phyloP scores from a whole-genome alignment of 2,888 invertebrate species.

The Euproctis similis region DNA sequence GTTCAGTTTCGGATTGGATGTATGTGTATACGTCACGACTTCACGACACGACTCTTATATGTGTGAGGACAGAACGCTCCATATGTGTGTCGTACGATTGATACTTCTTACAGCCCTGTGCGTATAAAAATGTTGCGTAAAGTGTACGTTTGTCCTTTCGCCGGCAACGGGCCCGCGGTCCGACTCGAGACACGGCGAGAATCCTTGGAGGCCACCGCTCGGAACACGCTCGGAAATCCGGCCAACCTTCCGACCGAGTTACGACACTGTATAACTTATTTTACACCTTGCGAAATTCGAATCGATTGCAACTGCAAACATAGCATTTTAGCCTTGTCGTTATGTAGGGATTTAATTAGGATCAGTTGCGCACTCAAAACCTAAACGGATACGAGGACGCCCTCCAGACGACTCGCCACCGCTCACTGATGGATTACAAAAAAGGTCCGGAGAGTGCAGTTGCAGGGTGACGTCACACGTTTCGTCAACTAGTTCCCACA shows the following conservation, averaged over 20 bases:
- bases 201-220: slow-evolving; percentile 71
- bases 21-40: slow-evolving; percentile 47
- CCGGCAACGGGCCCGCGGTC: slow-evolving; percentile 29
- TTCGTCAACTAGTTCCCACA: slow-evolving; percentile 60
- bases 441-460: slow-evolving; percentile 52
- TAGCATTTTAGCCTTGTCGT: slow-evolving; percentile 71
- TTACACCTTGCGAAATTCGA: slow-evolving; percentile 73
- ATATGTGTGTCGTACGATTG: slow-evolving; percentile 18
- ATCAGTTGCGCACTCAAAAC: slow-evolving; percentile 67
- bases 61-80: slow-evolving; percentile 25
- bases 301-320: slow-evolving; percentile 74
- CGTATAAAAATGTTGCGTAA: slow-evolving; percentile 46
- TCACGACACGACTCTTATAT: slow-evolving; percentile 35
- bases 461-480: slow-evolving; percentile 48
- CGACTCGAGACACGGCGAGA: slow-evolving; percentile 61
- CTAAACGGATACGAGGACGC: slow-evolving; percentile 74
- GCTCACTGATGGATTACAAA: slow-evolving; percentile 62
- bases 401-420: slow-evolving; percentile 52
- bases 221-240: slow-evolving; percentile 75
- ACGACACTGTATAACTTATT: slow-evolving; percentile 73
- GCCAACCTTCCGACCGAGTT: slow-evolving; percentile 75
- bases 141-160: slow-evolving; percentile 50
- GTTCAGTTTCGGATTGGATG: slow-evolving; percentile 36
- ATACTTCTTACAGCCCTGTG: slow-evolving; percentile 15
- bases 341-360: slow-evolving; percentile 75